phyloP scores from a whole-genome alignment of 2,113 vertebrate species.

The Pogona vitticeps region DNA sequence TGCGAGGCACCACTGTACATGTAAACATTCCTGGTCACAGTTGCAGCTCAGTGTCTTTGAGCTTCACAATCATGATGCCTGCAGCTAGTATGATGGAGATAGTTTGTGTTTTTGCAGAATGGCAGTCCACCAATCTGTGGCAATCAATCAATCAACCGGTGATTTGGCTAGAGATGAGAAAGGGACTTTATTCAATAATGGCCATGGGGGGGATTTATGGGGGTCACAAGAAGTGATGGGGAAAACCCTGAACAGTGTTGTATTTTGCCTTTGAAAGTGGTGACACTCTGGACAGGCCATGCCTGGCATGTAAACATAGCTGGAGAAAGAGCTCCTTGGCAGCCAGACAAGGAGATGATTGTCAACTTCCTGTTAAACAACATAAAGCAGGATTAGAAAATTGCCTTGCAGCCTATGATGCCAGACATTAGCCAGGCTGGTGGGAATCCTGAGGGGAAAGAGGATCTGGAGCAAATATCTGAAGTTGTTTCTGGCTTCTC shows the following conservation, averaged over 20 bases:
- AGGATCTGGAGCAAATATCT: background rate
- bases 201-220: background rate
- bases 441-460: slow-evolving; percentile 36
- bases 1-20: too few species aligned
- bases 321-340: slow-evolving; percentile 57
- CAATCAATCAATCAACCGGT: too few species aligned
- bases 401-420: slow-evolving; percentile 6
- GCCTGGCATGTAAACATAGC: slow-evolving; percentile 13
- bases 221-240: too few species aligned
- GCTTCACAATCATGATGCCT: too few species aligned
- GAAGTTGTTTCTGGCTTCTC: background rate
- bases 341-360: slow-evolving; percentile 41
- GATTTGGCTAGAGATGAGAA: background rate
- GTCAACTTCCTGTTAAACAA: slow-evolving; percentile 63
- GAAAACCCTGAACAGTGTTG: background rate
- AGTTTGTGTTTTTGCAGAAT: slow-evolving; percentile 1
- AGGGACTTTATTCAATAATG: background rate
- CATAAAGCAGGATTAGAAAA: slow-evolving; percentile 52
- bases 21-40: too few species aligned
- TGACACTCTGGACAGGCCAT: background rate
- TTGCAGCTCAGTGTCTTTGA: too few species aligned
- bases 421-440: background rate
- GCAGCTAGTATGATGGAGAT: too few species aligned
- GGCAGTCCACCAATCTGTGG: background rate
- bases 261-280: slow-evolving; percentile 29